These are phyloP conservation scores for Archilochus colubris DNA, from an alignment of 2,113 vertebrate species.

Conservation along the genomic window DNA sequence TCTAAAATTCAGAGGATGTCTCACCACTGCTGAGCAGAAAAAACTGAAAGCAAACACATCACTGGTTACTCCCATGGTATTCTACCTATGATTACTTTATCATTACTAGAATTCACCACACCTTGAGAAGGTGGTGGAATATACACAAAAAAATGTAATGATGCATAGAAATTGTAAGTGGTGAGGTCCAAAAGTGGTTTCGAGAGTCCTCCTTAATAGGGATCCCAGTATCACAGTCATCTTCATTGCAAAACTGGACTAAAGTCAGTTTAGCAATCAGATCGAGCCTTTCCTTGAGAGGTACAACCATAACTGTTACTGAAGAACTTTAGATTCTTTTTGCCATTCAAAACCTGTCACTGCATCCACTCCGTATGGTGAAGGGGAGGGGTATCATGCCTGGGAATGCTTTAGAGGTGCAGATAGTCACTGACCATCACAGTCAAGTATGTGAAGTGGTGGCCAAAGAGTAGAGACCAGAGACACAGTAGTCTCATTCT, in stretches of 20 bases:
- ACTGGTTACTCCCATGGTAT: not conserved
- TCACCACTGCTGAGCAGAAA: not conserved
- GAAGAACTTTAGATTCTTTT: not conserved
- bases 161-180: not conserved
- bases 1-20: not conserved
- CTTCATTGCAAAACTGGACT: not conserved
- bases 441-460: accelerated
- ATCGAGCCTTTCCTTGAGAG: not conserved
- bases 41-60: not conserved
- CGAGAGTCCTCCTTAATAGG: not conserved
- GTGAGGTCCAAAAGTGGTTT: not conserved
- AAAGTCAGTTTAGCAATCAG: not conserved
- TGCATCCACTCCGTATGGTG: accelerated
- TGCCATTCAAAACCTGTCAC: not conserved
- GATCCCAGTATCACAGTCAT: not conserved
- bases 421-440: not conserved
- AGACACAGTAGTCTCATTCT: not conserved
- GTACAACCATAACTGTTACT: not conserved
- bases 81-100: not conserved
- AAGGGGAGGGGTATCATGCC: not conserved
- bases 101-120: not conserved
- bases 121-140: not conserved
- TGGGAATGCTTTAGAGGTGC: not conserved
- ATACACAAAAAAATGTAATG: not conserved
- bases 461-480: accelerated